Evolutionary conservation across 2,888 invertebrate genomes (phyloP), one percentile per base, ranked within the genome.

Genomic region (Melanchra persicariae): DNA sequence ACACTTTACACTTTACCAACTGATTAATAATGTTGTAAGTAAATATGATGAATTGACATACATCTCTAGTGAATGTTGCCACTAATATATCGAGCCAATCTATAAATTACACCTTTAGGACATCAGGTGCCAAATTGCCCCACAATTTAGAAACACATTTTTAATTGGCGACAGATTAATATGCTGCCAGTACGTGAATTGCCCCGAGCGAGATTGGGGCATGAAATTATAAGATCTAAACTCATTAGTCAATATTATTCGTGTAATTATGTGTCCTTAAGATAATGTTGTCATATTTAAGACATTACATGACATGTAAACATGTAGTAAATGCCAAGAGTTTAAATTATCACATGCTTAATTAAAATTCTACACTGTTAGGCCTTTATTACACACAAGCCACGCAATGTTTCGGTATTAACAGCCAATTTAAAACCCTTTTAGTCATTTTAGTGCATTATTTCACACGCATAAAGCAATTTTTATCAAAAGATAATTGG

Each of bases 11-110:
- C 68, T 49, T 57, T 76, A 57, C 45, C 40, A 10, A 26, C 73
- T 78, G 62, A 79, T 79, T 78, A 82, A 76, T 79, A 30, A 79
- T 83, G 85, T 83, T 79, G 83, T 85, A 83, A 83, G 79, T 74
- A 75, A 77, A 84, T 72, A 83, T 83, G 85, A 85, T 85, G 49
- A 79, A 83, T 82, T 79, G 69, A 75, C 67, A 74, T 58, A 64
- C 73, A 74, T 71, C 54, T 64, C 52, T 70, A 60, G 82, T 65
- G 79, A 76, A 85, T 85, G 83, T 84, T 57, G 52, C 60, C 67
- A 52, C 47, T 62, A 70, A 78, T 74, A 77, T 65, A 74, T 59
- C 55, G 24, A 57, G 62, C 51, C 79, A 72, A 72, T 72, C 72
- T 74, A 76, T 72, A 79, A 82, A 82, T 76, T 74, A 76, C 69